Percentiles rank a stretch among this genome's conserved stretches.
phyloP scores from a whole-genome alignment of 2,113 vertebrate species.

The Halcyon malimbica region DNA sequence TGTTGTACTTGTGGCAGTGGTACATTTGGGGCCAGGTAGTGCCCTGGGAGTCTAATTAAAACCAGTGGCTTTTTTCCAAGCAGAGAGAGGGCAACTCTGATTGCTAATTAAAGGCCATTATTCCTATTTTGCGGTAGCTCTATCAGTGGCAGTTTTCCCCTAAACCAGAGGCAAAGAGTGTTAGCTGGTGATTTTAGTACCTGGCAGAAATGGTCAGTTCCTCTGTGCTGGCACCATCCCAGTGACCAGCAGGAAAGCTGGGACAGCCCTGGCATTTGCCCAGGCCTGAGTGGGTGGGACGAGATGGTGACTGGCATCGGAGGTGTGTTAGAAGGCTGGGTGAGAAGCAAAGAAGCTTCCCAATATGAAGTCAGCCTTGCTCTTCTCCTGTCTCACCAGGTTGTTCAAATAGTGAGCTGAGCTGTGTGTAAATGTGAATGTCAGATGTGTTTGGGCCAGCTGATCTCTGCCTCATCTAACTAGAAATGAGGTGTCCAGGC shows the following conservation, averaged over 20 bases:
- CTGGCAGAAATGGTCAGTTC: not conserved
- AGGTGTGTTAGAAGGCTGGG: not conserved
- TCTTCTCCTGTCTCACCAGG: not conserved
- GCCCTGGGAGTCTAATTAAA: constrained; percentile 18
- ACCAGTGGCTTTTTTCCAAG: not conserved
- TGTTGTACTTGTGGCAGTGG: not conserved
- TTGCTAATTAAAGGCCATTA: constrained; percentile 10
- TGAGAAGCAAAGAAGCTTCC: not conserved
- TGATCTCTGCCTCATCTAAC: not conserved
- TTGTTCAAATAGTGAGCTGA: not conserved
- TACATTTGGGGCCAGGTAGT: not conserved
- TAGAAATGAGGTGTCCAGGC: not conserved
- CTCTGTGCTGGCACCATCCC: not conserved
- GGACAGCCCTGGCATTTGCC: not conserved
- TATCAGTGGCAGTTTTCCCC: not conserved
- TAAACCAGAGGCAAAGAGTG: not conserved
- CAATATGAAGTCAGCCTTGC: not conserved
- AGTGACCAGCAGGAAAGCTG: accelerated
- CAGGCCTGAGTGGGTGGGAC: not conserved
- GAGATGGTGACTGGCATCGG: not conserved
- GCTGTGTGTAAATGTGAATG: not conserved
- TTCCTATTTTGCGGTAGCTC: not conserved
- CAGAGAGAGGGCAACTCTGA: not conserved
- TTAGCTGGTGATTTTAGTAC: not conserved
- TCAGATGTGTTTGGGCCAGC: not conserved